Evolutionary conservation across 1,140 invertebrate species (phyloP), one percentile per base, ranked within the genome.

Genomic region (Magallana gigas): DNA sequence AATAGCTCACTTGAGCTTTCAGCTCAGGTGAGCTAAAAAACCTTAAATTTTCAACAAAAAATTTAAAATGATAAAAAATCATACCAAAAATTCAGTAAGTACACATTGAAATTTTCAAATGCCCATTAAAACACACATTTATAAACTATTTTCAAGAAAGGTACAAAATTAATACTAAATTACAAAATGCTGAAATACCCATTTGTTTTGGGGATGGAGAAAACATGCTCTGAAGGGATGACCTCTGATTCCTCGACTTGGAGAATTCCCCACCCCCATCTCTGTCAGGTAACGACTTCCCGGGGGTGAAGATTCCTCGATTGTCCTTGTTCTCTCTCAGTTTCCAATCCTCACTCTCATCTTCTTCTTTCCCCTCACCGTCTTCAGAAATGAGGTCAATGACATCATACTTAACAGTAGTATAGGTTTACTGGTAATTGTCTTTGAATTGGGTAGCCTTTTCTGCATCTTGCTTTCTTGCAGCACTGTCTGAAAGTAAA

Each of bases 331-430:
- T 36, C 23, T 76, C 68, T 29, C 23, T 76, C 23, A 29, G 36
- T 76, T 8, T 36, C 14, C 8, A 12, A 29, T 76, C 68, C 68
- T 12, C 68, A 29, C 18, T 29, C 23, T 36, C 23, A 29, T 36
- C 36, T 36, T 36, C 68, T 48, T 5, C 23, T 23, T 8, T 71
- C 23, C 36, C 68, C 2, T 76, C 68, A 0, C 68, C 68, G 14
- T 29, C 23, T 76, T 76, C 68, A 12, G 68, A 76, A 29, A 76
- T 12, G 23, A 76, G 68, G 68, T 76, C 68, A 76, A 76, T 76
- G 18, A 76, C 23, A 36, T 36, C 18, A 29, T 48, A 29, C 9
- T 76, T 29, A 12, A 29, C 8, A 36, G 68, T 29, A 76, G 23
- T 76, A 23, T 0, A 48, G 36, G 36, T 48, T 48, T 48, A 23